These are phyloP conservation scores for Spilosoma lubricipeda DNA, from an alignment of 2,888 invertebrate genomes.

Conservation along the genomic window DNA sequence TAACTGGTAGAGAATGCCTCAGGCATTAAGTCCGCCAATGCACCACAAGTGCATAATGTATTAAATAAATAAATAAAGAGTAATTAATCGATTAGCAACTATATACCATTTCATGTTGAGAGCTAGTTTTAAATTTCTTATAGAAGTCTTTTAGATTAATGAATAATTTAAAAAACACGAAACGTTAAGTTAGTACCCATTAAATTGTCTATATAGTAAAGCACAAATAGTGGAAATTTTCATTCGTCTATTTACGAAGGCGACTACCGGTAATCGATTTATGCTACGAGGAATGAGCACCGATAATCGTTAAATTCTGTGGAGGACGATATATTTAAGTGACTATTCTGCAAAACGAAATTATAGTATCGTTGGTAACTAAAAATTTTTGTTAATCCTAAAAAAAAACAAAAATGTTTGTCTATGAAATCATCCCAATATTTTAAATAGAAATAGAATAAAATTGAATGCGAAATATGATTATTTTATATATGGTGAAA, in stretches of 20 bases:
- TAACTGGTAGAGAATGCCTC: too few species aligned
- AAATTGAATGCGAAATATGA: too few species aligned
- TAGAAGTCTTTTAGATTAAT: accelerated
- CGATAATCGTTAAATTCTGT: background rate
- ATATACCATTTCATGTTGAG: background rate
- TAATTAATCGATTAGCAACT: too few species aligned
- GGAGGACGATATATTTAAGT: background rate
- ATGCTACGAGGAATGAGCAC: background rate
- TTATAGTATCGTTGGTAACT: background rate
- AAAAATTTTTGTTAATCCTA: too few species aligned
- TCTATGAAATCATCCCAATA: too few species aligned
- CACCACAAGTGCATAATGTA: too few species aligned
- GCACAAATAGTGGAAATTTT: background rate
- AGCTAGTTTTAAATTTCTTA: background rate
- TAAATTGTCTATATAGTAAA: background rate
- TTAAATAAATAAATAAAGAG: too few species aligned
- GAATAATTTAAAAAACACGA: background rate
- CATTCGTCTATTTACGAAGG: background rate
- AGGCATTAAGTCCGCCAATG: too few species aligned
- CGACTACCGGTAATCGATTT: background rate
- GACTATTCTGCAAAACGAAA: background rate
- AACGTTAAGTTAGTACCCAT: background rate
- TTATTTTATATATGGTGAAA: too few species aligned
- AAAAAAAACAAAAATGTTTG: too few species aligned
- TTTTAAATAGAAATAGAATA: too few species aligned